These are phyloP conservation scores for Silurus lanzhouensis DNA, from an alignment of 2,797 vertebrate species.

Conservation along the genomic window DNA sequence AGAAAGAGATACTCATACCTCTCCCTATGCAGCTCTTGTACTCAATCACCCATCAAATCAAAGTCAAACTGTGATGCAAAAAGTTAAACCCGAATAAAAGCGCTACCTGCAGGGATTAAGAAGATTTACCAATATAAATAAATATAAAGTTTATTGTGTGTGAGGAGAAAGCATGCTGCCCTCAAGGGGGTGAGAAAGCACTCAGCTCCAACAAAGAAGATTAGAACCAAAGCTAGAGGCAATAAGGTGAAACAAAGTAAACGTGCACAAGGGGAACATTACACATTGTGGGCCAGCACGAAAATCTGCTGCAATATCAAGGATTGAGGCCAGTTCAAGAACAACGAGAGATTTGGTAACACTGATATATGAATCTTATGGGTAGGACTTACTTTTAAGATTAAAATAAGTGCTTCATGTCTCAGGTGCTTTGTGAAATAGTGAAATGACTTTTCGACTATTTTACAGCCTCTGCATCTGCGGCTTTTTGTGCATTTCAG, in stretches of 20 bases:
- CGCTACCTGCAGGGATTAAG: constrained; percentile 31
- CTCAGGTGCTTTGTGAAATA: neutral
- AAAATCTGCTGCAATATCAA: constrained; percentile 8
- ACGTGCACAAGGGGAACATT: constrained; percentile 29
- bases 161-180: constrained; percentile 12
- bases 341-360: neutral
- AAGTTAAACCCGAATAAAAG: constrained; percentile 24
- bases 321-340: neutral
- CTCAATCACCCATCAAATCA: neutral
- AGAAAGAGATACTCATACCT: neutral
- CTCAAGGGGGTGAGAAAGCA: constrained; percentile 20
- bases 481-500: no score
- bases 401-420: neutral
- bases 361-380: neutral
- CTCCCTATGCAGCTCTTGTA: constrained; percentile 10
- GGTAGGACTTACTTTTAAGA: neutral
- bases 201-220: constrained; percentile 40
- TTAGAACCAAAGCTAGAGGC: constrained; percentile 37
- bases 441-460: neutral
- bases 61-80: constrained; percentile 3
- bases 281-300: constrained; percentile 1
- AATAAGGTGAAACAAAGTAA: constrained; percentile 45
- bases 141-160: constrained; percentile 38
- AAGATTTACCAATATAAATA: constrained; percentile 47
- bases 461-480: neutral